A percentile compares a stretch with the other conserved stretches of the same genome.
phyloP scores from a whole-genome alignment of 2,797 vertebrate species.

The Synanceia verrucosa region DNA sequence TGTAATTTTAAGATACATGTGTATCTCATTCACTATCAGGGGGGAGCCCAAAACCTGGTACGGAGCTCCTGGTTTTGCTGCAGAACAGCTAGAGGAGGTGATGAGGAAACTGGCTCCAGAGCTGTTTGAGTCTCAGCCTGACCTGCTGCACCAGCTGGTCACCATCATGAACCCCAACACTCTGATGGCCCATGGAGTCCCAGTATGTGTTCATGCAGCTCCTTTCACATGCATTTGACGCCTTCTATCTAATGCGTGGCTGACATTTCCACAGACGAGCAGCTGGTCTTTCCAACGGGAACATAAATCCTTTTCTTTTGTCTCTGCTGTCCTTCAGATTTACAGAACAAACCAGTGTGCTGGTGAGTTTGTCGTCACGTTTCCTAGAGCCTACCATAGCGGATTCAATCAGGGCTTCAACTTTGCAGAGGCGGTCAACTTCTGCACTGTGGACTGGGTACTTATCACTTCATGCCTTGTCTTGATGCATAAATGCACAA shows the following conservation, averaged over 20 bases:
- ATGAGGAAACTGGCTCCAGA: slow-evolving; percentile 98
- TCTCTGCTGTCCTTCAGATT: slow-evolving; percentile 80
- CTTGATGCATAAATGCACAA: too few species aligned
- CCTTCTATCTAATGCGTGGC: not conserved
- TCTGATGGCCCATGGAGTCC: slow-evolving; percentile 93
- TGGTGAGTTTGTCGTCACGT: slow-evolving; percentile 97
- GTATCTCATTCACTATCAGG: slow-evolving; percentile 76
- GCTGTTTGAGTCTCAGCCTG: slow-evolving; percentile 94
- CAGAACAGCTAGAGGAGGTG: slow-evolving; percentile 95
- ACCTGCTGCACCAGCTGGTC: slow-evolving; percentile 94
- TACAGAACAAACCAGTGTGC: slow-evolving; percentile 98
- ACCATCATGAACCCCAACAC: slow-evolving; percentile 99
- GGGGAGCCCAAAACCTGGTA: slow-evolving; percentile 99
- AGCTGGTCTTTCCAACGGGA: not conserved
- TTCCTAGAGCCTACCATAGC: slow-evolving; percentile 96
- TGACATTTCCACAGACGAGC: not conserved
- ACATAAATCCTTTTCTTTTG: not conserved
- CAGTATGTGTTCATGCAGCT: slow-evolving; percentile 78
- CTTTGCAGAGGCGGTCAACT: slow-evolving; percentile 98
- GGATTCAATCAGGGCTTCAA: slow-evolving; percentile 99
- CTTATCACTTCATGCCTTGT: not conserved
- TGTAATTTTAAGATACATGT: not conserved
- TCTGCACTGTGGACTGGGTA: slow-evolving; percentile 99
- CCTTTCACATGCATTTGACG: not conserved
- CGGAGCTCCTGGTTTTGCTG: slow-evolving; percentile 94